phyloP scores from a whole-genome alignment of 2,888 invertebrate species.

The Napeogenes inachia region DNA sequence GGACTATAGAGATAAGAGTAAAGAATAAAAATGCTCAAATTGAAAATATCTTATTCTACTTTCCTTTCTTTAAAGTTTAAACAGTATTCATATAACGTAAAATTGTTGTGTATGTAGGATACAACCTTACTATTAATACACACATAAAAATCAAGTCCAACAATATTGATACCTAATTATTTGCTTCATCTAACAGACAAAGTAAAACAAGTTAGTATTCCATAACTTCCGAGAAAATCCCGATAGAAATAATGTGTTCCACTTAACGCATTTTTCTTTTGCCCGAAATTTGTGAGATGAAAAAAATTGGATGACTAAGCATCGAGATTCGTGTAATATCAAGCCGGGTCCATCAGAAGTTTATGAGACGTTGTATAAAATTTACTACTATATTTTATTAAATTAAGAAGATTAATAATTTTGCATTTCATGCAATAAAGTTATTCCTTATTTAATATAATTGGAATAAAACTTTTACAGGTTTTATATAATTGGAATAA shows the following conservation, averaged over 20 bases:
- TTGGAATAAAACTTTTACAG: no score
- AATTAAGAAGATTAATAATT: background rate
- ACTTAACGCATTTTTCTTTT: constrained; percentile 9
- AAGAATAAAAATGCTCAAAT: no score
- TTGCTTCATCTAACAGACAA: background rate
- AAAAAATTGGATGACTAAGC: constrained; percentile 17
- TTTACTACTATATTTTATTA: constrained; percentile 7
- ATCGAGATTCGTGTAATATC: constrained; percentile 8
- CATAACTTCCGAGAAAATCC: background rate
- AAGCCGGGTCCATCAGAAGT: constrained; percentile 4
- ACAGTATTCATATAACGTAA: no score
- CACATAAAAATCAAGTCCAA: background rate
- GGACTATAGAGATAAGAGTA: no score
- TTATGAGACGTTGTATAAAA: constrained; percentile 12
- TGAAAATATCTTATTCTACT: no score
- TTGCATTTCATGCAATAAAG: background rate
- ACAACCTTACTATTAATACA: no score
- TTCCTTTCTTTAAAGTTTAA: no score
- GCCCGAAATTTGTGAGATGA: constrained; percentile 6
- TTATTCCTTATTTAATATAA: no score
- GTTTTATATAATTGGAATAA: no score
- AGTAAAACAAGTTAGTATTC: background rate
- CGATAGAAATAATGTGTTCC: constrained; percentile 6
- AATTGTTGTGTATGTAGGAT: no score
- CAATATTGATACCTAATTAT: background rate